Conservation (phyloP, 1,140 invertebrate species). For the Nephotettix cincticeps region DNA sequence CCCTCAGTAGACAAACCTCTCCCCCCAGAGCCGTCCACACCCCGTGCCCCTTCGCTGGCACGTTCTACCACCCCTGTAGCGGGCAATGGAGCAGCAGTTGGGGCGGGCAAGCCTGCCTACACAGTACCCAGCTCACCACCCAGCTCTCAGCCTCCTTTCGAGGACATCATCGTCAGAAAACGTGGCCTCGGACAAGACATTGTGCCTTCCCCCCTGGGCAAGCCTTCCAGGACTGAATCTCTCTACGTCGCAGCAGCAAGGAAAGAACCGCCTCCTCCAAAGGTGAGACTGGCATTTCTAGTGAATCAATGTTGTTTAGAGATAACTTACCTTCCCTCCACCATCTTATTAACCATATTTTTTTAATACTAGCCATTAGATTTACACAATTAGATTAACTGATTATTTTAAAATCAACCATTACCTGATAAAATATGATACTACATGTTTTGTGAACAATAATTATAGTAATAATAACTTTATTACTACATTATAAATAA, state of each 20-base stretch:
- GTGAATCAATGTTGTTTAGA: neutral
- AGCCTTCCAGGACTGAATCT: slow-evolving; percentile 88
- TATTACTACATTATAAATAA: too few relatives aligned
- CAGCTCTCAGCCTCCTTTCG: slow-evolving; percentile 60
- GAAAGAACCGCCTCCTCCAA: slow-evolving; percentile 36
- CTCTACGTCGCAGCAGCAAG: slow-evolving; percentile 38
- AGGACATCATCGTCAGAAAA: slow-evolving; percentile 75
- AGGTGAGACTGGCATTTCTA: slow-evolving; percentile 28
- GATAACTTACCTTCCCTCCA: too few relatives aligned
- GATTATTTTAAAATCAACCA: too few relatives aligned
- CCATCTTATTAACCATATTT: too few relatives aligned
- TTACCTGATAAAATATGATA: too few relatives aligned
- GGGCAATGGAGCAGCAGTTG: slow-evolving; percentile 42
- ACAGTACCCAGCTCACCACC: slow-evolving; percentile 40
- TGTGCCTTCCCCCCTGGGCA: slow-evolving; percentile 66
- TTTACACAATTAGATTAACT: too few relatives aligned
- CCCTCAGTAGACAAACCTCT: slow-evolving; percentile 67
- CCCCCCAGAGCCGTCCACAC: slow-evolving; percentile 36
- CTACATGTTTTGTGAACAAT: too few relatives aligned
- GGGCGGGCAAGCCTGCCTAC: slow-evolving; percentile 46
- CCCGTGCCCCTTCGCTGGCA: slow-evolving; percentile 29
- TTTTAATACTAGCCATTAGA: too few relatives aligned
- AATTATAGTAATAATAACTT: too few relatives aligned
- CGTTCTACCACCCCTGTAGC: slow-evolving; percentile 49
- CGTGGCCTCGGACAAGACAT: slow-evolving; percentile 82